phyloP scores from a whole-genome alignment of 2,113 vertebrate genomes.

The Ibidorhyncha struthersii region DNA sequence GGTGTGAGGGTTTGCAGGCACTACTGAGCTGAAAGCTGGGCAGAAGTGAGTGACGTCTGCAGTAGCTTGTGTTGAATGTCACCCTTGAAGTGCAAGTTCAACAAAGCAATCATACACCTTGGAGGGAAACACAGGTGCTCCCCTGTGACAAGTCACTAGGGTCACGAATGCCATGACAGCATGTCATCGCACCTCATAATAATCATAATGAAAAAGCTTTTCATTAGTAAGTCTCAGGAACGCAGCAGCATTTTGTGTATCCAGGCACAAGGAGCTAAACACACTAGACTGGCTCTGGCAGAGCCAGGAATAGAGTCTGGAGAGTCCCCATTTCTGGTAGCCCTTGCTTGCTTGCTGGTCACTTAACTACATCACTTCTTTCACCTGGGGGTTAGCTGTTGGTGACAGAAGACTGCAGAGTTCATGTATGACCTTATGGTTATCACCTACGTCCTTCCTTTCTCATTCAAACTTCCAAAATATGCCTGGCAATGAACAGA shows the following conservation, averaged over 20 bases:
- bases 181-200: not conserved
- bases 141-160: not conserved
- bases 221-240: not conserved
- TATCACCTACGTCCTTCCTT: not conserved
- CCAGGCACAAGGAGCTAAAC: not conserved
- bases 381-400: not conserved
- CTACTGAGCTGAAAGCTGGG: not conserved
- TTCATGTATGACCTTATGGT: not conserved
- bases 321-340: not conserved
- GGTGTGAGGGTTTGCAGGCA: not conserved
- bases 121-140: accelerated
- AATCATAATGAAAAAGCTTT: not conserved
- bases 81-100: not conserved
- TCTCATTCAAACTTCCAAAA: not conserved
- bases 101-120: accelerated
- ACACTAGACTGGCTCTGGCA: not conserved
- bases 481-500: not conserved
- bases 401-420: not conserved
- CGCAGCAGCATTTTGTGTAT: not conserved
- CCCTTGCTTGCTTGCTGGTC: not conserved
- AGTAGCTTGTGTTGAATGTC: not conserved
- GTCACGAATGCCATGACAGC: not conserved
- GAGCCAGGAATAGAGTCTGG: not conserved
- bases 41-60: not conserved
- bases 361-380: not conserved